Percentiles rank a stretch among this genome's conserved stretches.
phyloP scores from a whole-genome alignment of 35 echinoderm and acorn worm genomes.

The Nesometra sesokonis region DNA sequence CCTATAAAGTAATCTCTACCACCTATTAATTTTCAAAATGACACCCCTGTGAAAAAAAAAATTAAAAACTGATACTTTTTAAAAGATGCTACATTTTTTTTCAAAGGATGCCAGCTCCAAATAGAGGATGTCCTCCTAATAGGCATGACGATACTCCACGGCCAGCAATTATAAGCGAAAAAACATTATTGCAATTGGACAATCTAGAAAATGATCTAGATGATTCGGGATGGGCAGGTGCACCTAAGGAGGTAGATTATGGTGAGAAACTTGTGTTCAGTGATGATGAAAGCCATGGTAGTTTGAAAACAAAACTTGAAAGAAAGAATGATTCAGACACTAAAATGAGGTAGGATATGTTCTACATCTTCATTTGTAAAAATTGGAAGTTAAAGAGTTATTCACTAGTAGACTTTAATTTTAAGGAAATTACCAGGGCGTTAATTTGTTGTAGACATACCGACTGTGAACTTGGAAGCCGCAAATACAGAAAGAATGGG shows the following conservation, averaged over 20 bases:
- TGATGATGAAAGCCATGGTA: conserved; percentile 50
- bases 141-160: neutral
- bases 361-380: too few species aligned
- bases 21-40: too few species aligned
- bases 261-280: conserved; percentile 91
- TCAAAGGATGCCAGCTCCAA: neutral
- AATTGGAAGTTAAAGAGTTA: too few species aligned
- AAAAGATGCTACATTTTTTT: too few species aligned
- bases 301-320: neutral
- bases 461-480: too few species aligned
- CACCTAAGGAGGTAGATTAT: conserved; percentile 85
- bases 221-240: conserved; percentile 72
- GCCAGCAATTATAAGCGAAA: conserved; percentile 45
- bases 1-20: too few species aligned
- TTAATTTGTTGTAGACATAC: too few species aligned
- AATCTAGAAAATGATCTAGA: conserved; percentile 28
- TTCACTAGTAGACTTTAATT: too few species aligned
- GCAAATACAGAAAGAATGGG: too few species aligned
- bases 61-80: too few species aligned
- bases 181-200: conserved; percentile 68
- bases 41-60: too few species aligned
- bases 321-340: conserved; percentile 5
- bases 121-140: neutral
- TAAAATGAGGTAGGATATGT: neutral
- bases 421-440: too few species aligned